Evolutionary conservation across 2,797 vertebrate species (phyloP).

Genomic region (Varecia variegata): DNA sequence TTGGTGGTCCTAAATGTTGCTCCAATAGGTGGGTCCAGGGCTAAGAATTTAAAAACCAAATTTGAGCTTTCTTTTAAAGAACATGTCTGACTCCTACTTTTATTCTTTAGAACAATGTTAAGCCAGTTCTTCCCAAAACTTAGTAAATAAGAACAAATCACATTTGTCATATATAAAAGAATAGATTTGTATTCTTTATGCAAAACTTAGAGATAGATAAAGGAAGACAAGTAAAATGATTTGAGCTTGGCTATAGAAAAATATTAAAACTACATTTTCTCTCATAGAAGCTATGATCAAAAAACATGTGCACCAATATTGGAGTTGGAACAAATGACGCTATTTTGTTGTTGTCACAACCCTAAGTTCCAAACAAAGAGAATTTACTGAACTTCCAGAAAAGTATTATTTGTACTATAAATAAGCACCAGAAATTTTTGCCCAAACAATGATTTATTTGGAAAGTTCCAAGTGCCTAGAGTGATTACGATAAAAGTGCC

Average conservation of each 20-base stretch:
- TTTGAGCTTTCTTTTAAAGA: not conserved
- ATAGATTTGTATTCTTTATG: not conserved
- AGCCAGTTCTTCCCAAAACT: not conserved
- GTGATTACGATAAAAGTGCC: not conserved
- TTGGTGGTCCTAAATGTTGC: not conserved
- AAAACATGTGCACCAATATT: not conserved
- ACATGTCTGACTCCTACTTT: not conserved
- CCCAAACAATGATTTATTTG: not conserved
- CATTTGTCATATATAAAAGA: not conserved
- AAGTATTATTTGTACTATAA: not conserved
- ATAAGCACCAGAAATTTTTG: not conserved
- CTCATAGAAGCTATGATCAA: not conserved
- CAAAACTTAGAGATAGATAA: not conserved
- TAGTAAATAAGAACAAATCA: not conserved
- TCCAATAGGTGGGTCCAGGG: not conserved
- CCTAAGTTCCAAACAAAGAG: not conserved
- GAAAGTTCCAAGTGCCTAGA: not conserved
- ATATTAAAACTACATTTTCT: not conserved
- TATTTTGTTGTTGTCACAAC: not conserved
- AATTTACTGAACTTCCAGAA: not conserved
- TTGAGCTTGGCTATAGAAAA: not conserved
- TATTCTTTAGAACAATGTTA: not conserved
- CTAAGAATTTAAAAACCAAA: not conserved
- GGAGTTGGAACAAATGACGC: not conserved
- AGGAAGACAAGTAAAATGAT: not conserved